Evolutionary conservation across 2,113 vertebrate genomes (phyloP).

Genomic region (Callospermophilus lateralis): DNA sequence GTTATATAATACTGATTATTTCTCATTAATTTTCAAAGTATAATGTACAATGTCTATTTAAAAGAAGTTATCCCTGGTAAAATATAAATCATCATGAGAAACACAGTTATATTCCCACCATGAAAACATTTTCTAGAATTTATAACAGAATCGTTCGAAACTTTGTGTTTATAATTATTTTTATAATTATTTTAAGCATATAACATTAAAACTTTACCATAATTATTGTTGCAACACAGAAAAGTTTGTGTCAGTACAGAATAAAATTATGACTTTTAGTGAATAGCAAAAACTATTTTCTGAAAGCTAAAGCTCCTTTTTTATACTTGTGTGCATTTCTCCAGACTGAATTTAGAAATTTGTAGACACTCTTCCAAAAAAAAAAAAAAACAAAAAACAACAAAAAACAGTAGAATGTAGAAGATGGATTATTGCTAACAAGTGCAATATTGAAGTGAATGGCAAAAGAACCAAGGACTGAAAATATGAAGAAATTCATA

Average conservation of each 20-base stretch:
- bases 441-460: not conserved
- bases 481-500: not conserved
- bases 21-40: not conserved
- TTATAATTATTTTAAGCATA: not conserved
- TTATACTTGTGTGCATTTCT: not conserved
- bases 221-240: not conserved
- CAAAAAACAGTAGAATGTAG: not conserved
- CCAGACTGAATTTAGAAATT: not conserved
- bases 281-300: not conserved
- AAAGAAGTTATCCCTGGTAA: not conserved
- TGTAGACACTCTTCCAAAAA: not conserved
- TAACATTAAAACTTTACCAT: not conserved
- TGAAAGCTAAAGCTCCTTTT: not conserved
- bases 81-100: not conserved
- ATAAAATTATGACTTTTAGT: slow-evolving; percentile 6
- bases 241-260: not conserved
- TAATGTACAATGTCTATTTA: not conserved
- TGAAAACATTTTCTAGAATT: not conserved
- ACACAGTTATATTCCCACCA: not conserved
- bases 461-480: not conserved
- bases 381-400: no score
- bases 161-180: not conserved
- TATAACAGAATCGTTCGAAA: not conserved
- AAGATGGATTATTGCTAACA: not conserved
- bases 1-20: not conserved